Evolutionary conservation across 2,113 vertebrate genomes (phyloP), one percentile per base, ranked within the genome.

Genomic region (Syngnathus floridae): DNA sequence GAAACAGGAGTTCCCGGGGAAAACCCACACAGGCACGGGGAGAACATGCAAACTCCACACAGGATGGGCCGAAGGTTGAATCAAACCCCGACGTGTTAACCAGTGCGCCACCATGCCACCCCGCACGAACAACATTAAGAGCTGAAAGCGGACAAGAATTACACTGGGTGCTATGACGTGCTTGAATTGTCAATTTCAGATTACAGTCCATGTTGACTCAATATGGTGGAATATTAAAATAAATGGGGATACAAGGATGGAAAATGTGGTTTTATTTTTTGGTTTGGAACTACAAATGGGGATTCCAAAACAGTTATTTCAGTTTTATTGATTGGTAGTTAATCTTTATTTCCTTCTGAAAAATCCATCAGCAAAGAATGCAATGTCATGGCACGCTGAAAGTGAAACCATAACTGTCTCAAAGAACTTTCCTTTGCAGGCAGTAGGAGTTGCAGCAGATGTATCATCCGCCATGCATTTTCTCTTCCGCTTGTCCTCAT

Each of bases 241-340:
- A 26, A 65, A 57, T 60, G 19, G 9, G 1, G 1, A 17, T 17
- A 35, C 21, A 37, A 37, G 2, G 45, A 63, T 70, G 45, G 61
- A 52, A 71, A 67, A 67, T 65, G 62, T 58, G 43, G 51, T 49
- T 64, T 77, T 62, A 40, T 38, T 0, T 22, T 31, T 38, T 68
- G 51, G 58, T 70, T 64, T 67, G 51, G 51, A 69, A 35, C 37
- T 41, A 2, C 62, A 62, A 38, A 26, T 1, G 40, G 19, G 3
- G 31, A 13, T n/a, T 51, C 19, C 19, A 54, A 26, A 54, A 54
- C 22, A 4, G 22, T 54, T 26, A 54, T 31, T 46, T 14, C 31
- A 37, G 4, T 63, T 79, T 43, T 11, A 65, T 0, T 65, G 17
- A 56, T 9, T 16, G 31, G 38, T 9, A 37, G 19, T 72, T 62